Evolutionary conservation across 2,113 vertebrate genomes (phyloP).

Genomic region (Coptodon bakossiorum): DNA sequence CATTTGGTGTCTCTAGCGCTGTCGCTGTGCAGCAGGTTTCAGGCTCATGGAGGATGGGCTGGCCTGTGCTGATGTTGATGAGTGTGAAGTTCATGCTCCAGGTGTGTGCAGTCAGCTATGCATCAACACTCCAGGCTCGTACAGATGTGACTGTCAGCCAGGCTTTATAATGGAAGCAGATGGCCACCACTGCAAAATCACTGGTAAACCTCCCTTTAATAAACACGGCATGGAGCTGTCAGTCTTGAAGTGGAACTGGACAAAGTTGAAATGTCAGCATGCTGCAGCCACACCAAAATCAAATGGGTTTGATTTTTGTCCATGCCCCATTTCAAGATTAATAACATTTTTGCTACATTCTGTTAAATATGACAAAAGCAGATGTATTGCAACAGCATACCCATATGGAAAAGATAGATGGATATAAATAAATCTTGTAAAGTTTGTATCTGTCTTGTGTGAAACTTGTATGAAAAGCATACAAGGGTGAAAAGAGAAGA

Average conservation of each 20-base stretch:
- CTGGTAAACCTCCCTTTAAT: constrained; percentile 62
- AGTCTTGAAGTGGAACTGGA: neutral
- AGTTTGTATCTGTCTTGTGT: neutral
- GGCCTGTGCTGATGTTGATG: constrained; percentile 77
- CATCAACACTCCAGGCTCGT: constrained; percentile 76
- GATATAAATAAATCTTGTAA: neutral
- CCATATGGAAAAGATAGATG: neutral
- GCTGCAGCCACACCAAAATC: neutral
- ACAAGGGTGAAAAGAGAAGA: neutral
- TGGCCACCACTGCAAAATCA: constrained; percentile 74
- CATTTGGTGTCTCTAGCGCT: constrained; percentile 62
- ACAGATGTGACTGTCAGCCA: constrained; percentile 75
- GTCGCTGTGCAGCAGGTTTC: constrained; percentile 77
- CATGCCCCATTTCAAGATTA: neutral
- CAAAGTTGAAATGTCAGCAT: neutral
- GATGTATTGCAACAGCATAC: neutral
- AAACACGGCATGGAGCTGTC: neutral
- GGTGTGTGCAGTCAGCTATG: constrained; percentile 81
- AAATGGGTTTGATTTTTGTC: neutral
- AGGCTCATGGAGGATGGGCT: constrained; percentile 43
- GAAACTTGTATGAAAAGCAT: neutral
- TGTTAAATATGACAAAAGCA: neutral
- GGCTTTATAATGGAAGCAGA: constrained; percentile 78
- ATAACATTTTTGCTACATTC: neutral
- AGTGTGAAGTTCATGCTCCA: constrained; percentile 61